These are phyloP conservation scores for Gymnothorax javanicus DNA, from an alignment of 2,797 vertebrate genomes.

Conservation along the genomic window DNA sequence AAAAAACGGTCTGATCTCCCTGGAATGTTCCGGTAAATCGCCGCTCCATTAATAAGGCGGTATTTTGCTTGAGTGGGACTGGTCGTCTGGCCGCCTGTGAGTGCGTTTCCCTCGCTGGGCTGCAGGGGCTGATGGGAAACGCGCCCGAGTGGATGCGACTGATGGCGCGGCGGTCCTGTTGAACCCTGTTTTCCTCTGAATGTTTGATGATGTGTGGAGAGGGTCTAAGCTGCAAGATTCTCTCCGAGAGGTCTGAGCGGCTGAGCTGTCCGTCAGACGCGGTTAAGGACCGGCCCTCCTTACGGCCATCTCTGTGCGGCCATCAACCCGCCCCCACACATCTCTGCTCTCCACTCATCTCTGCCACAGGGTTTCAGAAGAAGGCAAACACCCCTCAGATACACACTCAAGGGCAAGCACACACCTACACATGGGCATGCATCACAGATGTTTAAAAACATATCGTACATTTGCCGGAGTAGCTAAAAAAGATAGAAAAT, in stretches of 20 bases:
- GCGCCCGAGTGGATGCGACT: not conserved
- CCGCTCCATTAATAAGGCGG: not conserved
- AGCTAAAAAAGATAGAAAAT: no score
- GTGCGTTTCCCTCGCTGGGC: constrained; percentile 26
- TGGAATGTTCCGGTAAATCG: not conserved
- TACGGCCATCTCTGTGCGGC: no score
- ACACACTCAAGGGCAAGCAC: not conserved
- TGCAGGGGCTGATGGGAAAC: not conserved
- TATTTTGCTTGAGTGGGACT: not conserved
- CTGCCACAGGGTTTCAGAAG: not conserved
- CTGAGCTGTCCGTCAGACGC: constrained; percentile 44
- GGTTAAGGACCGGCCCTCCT: constrained; percentile 39
- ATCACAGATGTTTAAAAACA: not conserved
- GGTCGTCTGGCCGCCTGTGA: not conserved
- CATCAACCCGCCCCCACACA: not conserved
- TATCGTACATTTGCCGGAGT: no score
- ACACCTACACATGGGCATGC: not conserved
- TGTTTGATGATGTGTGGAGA: constrained; percentile 60
- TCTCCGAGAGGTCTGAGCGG: no score
- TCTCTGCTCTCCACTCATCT: not conserved
- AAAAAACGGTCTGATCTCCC: not conserved
- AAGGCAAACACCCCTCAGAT: not conserved
- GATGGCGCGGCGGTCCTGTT: not conserved
- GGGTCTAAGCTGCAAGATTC: no score
- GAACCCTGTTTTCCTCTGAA: constrained; percentile 54